A percentile compares a stretch with the other conserved stretches of the same genome.
Conservation (phyloP, 1,140 invertebrate species). For the Ceratitis capitata region DNA sequence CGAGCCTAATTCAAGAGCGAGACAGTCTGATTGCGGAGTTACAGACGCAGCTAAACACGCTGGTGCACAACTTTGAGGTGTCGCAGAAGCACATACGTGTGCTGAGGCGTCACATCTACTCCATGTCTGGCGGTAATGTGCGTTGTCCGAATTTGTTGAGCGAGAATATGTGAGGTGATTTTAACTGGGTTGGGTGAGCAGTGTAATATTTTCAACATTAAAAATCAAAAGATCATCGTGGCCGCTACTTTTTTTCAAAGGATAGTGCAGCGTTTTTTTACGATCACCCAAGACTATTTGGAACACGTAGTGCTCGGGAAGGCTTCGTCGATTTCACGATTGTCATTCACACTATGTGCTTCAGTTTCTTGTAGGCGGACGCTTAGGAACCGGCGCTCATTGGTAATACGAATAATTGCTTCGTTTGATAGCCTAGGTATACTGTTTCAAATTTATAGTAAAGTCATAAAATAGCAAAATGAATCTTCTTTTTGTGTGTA, state of each 20-base stretch:
- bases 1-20: slow-evolving; percentile 56
- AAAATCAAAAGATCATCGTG: neutral
- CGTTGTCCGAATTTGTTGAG: slow-evolving; percentile 29
- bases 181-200: neutral
- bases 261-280: neutral
- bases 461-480: slow-evolving; percentile 4
- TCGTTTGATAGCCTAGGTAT: slow-evolving; percentile 8
- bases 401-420: neutral
- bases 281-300: neutral
- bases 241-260: neutral
- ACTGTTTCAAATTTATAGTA: slow-evolving; percentile 15
- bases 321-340: neutral
- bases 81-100: slow-evolving; percentile 62
- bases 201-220: neutral
- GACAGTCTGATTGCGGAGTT: slow-evolving; percentile 60
- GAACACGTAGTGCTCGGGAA: neutral
- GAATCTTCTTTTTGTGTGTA: neutral
- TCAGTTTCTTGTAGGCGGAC: neutral
- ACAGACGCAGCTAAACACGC: slow-evolving; percentile 57
- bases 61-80: slow-evolving; percentile 62
- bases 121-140: slow-evolving; percentile 48
- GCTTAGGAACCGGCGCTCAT: neutral
- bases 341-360: neutral
- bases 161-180: neutral
- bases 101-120: slow-evolving; percentile 57